Evolutionary conservation across 2,113 vertebrate genomes (phyloP).

Genomic region (Colius striatus): DNA sequence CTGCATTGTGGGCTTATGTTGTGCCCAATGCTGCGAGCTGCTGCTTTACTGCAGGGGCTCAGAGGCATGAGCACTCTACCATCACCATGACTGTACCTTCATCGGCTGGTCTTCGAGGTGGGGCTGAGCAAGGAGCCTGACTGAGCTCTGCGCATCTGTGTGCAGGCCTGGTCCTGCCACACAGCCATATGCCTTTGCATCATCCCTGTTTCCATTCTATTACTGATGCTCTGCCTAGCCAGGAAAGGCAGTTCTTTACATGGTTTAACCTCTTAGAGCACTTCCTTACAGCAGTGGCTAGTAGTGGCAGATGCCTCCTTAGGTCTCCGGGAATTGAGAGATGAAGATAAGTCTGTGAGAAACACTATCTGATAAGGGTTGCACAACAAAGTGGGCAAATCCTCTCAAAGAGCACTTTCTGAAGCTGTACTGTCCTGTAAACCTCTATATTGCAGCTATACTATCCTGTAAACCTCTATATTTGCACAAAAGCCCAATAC

Average conservation of each 20-base stretch:
- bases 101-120: background rate
- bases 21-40: fast-evolving
- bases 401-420: background rate
- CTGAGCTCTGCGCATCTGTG: fast-evolving
- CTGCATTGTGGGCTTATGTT: fast-evolving
- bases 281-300: background rate
- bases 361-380: background rate
- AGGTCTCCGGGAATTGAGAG: background rate
- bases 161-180: background rate
- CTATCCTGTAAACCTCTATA: background rate
- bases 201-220: fast-evolving
- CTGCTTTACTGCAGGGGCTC: background rate
- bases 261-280: background rate
- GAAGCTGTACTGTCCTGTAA: background rate
- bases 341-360: background rate
- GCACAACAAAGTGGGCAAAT: background rate
- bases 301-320: background rate
- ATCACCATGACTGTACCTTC: fast-evolving
- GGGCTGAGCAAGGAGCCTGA: background rate
- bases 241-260: background rate
- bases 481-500: background rate
- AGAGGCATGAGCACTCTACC: background rate
- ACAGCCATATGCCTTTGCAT: background rate
- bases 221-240: background rate
- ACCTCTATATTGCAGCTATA: background rate